A percentile compares a stretch with the other conserved stretches of the same genome.
phyloP scores from a whole-genome alignment of 2,797 vertebrate species.

The Sebastes wilsoni region DNA sequence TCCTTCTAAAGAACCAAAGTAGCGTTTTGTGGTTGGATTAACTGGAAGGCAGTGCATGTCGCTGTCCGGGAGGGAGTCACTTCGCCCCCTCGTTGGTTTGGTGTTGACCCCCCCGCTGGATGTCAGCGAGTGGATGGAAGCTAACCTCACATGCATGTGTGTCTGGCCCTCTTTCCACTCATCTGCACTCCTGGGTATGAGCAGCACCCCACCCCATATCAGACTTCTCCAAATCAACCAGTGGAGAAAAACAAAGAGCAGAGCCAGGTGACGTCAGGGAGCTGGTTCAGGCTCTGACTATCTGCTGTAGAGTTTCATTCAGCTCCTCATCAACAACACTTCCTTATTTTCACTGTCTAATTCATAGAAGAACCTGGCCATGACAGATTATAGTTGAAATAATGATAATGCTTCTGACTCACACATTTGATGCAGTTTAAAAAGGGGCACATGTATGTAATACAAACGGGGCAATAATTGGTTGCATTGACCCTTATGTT shows the following conservation, averaged over 20 bases:
- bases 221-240: slow-evolving; percentile 58
- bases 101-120: slow-evolving; percentile 79
- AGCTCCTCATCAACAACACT: slow-evolving; percentile 34
- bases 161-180: slow-evolving; percentile 81
- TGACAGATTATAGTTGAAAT: slow-evolving; percentile 21
- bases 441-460: slow-evolving; percentile 83
- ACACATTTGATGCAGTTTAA: slow-evolving; percentile 28
- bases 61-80: slow-evolving; percentile 79
- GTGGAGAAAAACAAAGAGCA: slow-evolving; percentile 42
- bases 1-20: slow-evolving; percentile 77
- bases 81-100: slow-evolving; percentile 76
- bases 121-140: slow-evolving; percentile 81
- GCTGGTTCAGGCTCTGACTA: slow-evolving; percentile 25
- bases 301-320: not conserved
- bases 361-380: slow-evolving; percentile 21
- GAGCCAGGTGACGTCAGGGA: slow-evolving; percentile 55
- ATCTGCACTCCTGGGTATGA: slow-evolving; percentile 87
- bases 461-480: slow-evolving; percentile 70
- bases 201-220: slow-evolving; percentile 81
- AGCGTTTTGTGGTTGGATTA: slow-evolving; percentile 80
- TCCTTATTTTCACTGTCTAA: slow-evolving; percentile 17
- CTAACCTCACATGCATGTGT: slow-evolving; percentile 87
- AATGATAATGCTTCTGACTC: slow-evolving; percentile 1
- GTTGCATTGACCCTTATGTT: slow-evolving; percentile 28
- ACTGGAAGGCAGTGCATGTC: slow-evolving; percentile 85